Conservation (phyloP, 2,113 vertebrate species). For the Seriola quinqueradiata region DNA sequence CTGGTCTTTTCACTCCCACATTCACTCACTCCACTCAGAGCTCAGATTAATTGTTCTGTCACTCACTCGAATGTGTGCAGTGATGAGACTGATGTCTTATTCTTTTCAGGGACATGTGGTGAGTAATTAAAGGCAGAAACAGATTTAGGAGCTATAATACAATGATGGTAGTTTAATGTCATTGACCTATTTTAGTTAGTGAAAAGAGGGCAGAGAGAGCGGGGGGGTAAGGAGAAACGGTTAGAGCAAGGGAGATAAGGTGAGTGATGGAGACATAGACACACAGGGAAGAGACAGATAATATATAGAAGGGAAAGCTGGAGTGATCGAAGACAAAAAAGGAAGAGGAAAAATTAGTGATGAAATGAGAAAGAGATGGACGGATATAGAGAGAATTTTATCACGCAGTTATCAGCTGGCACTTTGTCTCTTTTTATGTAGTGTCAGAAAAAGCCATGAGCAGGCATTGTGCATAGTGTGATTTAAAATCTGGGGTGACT, state of each 20-base stretch:
- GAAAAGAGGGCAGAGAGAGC: conserved; percentile 5
- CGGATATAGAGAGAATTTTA: conserved; percentile 46
- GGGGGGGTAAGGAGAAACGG: neutral
- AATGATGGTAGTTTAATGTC: conserved; percentile 53
- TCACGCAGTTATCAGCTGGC: conserved; percentile 47
- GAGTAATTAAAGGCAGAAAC: conserved; percentile 52
- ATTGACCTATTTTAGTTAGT: conserved; percentile 63
- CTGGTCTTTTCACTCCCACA: conserved; percentile 21
- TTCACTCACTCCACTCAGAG: conserved; percentile 11
- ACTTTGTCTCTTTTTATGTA: conserved; percentile 66
- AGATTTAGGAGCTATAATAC: conserved; percentile 37
- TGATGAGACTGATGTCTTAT: conserved; percentile 39
- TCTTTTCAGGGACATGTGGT: conserved; percentile 31
- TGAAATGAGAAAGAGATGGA: conserved; percentile 60
- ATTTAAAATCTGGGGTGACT: conserved; percentile 57
- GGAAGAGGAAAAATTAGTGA: conserved; percentile 52
- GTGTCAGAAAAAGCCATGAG: conserved; percentile 57
- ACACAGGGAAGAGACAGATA: conserved; percentile 1
- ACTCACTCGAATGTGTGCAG: conserved; percentile 15
- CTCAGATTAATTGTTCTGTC: conserved; percentile 41
- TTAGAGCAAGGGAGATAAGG: conserved; percentile 2
- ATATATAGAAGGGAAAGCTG: conserved; percentile 27
- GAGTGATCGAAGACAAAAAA: conserved; percentile 55
- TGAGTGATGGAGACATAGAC: neutral
- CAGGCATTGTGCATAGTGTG: conserved; percentile 52